These are phyloP conservation scores for Spilosoma lubricipeda DNA, from an alignment of 2,888 invertebrate species.

Conservation along the genomic window DNA sequence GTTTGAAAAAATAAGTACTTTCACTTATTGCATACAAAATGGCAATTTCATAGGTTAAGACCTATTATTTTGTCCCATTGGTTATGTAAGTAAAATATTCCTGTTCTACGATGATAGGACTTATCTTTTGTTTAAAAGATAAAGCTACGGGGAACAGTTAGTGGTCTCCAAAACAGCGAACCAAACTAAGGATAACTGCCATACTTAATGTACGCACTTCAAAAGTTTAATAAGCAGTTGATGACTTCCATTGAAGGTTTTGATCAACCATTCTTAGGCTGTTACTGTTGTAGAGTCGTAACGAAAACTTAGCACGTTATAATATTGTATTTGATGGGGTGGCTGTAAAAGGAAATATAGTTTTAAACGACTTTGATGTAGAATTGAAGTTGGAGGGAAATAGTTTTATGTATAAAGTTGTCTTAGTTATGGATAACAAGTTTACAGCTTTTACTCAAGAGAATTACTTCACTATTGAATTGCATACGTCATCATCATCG, in stretches of 20 bases:
- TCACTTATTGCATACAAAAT: too few relatives aligned
- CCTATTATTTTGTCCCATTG: not conserved
- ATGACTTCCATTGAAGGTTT: not conserved
- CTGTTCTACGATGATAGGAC: not conserved
- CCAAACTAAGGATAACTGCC: constrained; percentile 1
- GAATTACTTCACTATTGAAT: too few relatives aligned
- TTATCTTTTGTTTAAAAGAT: not conserved
- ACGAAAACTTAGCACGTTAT: constrained; percentile 1
- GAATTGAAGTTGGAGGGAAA: not conserved
- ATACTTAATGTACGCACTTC: not conserved
- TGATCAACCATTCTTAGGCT: not conserved
- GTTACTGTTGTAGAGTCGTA: not conserved
- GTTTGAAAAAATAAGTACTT: too few relatives aligned
- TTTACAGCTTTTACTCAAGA: too few relatives aligned
- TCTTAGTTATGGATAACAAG: not conserved
- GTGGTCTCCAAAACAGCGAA: not conserved
- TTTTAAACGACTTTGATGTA: not conserved
- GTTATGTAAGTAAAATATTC: not conserved
- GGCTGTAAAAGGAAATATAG: not conserved
- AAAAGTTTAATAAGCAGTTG: not conserved
- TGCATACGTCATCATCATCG: too few relatives aligned
- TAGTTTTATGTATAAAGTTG: not conserved
- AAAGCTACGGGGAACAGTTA: not conserved
- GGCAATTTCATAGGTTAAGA: too few relatives aligned
- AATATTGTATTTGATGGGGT: not conserved